phyloP scores from a whole-genome alignment of 2,113 vertebrate species.

The Brachypodius melanocephalos region DNA sequence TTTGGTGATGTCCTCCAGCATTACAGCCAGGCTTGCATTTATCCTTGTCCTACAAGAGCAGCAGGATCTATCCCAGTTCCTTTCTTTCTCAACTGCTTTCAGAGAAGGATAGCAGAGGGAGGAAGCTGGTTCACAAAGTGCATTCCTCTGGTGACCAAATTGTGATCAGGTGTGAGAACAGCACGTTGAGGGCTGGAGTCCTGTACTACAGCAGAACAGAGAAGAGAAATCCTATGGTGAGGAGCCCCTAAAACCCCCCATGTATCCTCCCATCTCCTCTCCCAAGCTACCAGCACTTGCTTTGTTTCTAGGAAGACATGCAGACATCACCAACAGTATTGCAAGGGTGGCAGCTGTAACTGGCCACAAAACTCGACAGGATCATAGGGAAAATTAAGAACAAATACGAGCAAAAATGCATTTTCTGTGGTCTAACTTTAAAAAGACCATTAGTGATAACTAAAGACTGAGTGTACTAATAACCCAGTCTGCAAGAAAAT shows the following conservation, averaged over 20 bases:
- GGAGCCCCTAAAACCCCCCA: accelerated
- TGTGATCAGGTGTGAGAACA: neutral
- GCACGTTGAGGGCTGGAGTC: neutral
- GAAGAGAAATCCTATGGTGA: neutral
- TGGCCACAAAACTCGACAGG: neutral
- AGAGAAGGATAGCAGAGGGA: neutral
- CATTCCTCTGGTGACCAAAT: neutral
- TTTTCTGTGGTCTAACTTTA: neutral
- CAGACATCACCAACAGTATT: neutral
- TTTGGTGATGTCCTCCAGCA: neutral
- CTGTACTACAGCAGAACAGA: neutral
- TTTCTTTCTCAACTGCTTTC: neutral
- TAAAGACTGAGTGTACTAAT: neutral
- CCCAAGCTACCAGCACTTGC: neutral
- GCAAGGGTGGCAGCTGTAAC: neutral
- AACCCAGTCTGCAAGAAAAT: neutral
- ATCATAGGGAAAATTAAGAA: neutral
- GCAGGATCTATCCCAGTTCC: neutral
- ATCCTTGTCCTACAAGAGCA: neutral
- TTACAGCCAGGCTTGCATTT: neutral
- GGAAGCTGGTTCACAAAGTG: neutral
- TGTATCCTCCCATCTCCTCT: neutral
- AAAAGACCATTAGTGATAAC: neutral
- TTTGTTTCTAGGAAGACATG: neutral
- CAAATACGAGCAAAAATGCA: neutral